Percentiles rank a stretch among this genome's conserved stretches.
These are phyloP conservation scores for Heliconius aoede DNA, from an alignment of 2,888 invertebrate genomes.

Conservation along the genomic window DNA sequence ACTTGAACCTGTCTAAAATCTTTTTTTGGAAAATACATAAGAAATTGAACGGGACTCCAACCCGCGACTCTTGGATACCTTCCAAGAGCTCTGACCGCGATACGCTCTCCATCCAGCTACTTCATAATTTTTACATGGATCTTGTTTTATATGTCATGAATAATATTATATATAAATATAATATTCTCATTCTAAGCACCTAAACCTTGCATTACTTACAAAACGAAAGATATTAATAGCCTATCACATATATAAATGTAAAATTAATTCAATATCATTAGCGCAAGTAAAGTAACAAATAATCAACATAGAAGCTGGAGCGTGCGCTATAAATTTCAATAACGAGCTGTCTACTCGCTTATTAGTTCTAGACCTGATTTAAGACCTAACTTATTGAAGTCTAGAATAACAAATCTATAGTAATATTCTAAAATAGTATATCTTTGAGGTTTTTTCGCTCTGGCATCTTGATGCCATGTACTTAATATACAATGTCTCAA, in stretches of 20 bases:
- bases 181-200: background rate
- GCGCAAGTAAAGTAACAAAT: slow-evolving; percentile 22
- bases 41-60: too few species aligned
- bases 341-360: slow-evolving; percentile 33
- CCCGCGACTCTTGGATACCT: too few species aligned
- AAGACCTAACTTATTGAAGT: slow-evolving; percentile 20
- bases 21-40: too few species aligned
- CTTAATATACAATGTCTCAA: too few species aligned
- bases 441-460: too few species aligned
- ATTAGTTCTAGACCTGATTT: slow-evolving; percentile 37
- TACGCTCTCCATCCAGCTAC: too few species aligned
- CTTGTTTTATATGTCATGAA: too few species aligned
- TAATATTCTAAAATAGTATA: background rate
- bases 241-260: slow-evolving; percentile 4
- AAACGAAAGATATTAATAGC: slow-evolving; percentile 3
- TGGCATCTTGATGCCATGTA: too few species aligned
- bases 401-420: background rate
- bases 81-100: too few species aligned
- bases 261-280: slow-evolving; percentile 24
- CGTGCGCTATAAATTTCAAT: slow-evolving; percentile 20
- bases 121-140: too few species aligned
- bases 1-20: too few species aligned
- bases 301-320: slow-evolving; percentile 9
- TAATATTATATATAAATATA: background rate
- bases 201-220: background rate